Base-by-base conservation (phyloP, 2,797 vertebrate genomes). In the Propithecus deckenii region DNA sequence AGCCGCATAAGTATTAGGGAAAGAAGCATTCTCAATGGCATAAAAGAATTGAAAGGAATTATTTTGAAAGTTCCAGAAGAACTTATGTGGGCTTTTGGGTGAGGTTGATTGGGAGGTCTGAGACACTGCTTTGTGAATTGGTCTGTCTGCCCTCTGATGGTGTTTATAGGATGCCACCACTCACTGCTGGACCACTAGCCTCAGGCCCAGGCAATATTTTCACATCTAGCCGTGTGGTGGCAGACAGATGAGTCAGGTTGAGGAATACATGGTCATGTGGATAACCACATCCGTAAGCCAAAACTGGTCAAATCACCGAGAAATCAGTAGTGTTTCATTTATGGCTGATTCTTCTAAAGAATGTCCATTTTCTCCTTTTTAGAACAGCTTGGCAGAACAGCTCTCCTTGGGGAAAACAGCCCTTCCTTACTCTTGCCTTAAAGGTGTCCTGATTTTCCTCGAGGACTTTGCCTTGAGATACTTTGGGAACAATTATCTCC, bases 261-360 rank as follows among this genome's bases (percentile, higher is more conserved):
- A 57, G 17, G 9, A 63, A 88, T 35, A 93, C 74, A 79, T 28
- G 17, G 52, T 65, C 76, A 46, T 35, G 55, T 76, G 67, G 75
- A 55, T 71, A 80, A 76, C 86, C 67, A 67, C 22, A 67, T 55
- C 23, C 67, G 28, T n/a, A 46, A 55, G 35, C 22, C 41, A 10
- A 76, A 96, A 81, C 41, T 71, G 61, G 50, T 80, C 72, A 85
- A 35, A 71, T 96, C 22, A 76, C n/a, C 50, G 65, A 86, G 74
- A 65, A 88, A 76, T 84, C 30, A 69, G 83, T 67, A 65, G 25
- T 46, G 48, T 32, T 76, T 61, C 67, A 52, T 46, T 46, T 81
- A 63, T 81, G 71, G 18, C 38, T 67, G 23, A 48, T 50, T 63
- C 67, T 92, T 81, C 43, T 86, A 61, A 79, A 48, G 72, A 41